Percentiles rank a stretch among this genome's conserved stretches.
Conservation (phyloP, 2,888 invertebrate genomes). For the Ischnus inquisitorius region DNA sequence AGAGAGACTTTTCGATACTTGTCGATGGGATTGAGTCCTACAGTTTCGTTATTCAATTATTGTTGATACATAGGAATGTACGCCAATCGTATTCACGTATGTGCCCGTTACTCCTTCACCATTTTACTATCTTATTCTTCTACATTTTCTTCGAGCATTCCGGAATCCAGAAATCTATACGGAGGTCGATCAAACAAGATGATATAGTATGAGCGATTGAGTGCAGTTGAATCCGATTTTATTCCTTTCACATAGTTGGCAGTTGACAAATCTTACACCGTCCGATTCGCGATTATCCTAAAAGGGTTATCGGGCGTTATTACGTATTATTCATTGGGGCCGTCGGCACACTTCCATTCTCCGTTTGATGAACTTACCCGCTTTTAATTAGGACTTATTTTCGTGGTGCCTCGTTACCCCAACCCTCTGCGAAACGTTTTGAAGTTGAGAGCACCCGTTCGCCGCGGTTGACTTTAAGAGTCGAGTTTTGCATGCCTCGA, state of each 20-base stretch:
- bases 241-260: conserved; percentile 6
- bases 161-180: too few species aligned
- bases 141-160: too few species aligned
- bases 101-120: too few species aligned
- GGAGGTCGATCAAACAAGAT: too few species aligned
- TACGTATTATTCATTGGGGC: conserved; percentile 19
- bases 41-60: background rate
- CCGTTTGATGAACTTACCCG: conserved; percentile 80
- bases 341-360: conserved; percentile 6
- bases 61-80: too few species aligned
- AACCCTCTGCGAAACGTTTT: conserved; percentile 2
- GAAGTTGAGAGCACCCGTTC: conserved; percentile 49
- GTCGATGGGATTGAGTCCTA: too few species aligned
- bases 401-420: conserved; percentile 74
- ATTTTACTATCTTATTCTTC: background rate
- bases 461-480: conserved; percentile 75
- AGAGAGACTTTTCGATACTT: too few species aligned
- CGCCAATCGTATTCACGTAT: too few species aligned
- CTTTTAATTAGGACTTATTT: conserved; percentile 81
- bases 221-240: background rate
- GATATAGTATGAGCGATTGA: too few species aligned
- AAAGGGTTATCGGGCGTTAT: conserved; percentile 43
- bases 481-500: conserved; percentile 81
- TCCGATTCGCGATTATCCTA: conserved; percentile 6
- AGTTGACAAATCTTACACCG: conserved; percentile 2